phyloP scores from a whole-genome alignment of 2,888 invertebrate species.

The Sturmia bella region DNA sequence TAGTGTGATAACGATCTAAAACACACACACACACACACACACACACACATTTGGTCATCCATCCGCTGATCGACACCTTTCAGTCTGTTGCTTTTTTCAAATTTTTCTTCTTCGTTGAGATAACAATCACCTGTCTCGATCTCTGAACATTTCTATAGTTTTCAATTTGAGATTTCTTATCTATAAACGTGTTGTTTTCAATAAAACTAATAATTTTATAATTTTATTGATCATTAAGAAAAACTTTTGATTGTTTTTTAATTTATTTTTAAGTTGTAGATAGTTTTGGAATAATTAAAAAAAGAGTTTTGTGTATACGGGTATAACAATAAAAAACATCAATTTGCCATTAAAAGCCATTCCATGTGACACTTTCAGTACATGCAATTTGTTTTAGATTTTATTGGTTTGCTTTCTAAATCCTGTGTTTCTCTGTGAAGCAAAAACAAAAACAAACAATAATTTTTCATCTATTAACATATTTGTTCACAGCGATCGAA shows the following conservation, averaged over 20 bases:
- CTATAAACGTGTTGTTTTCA: background rate
- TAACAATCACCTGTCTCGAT: constrained; percentile 19
- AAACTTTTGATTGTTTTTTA: constrained; percentile 15
- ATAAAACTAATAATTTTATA: constrained; percentile 37
- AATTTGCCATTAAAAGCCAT: constrained; percentile 53
- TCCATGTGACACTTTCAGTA: constrained; percentile 44
- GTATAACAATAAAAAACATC: constrained; percentile 39
- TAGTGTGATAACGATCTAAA: constrained; percentile 4
- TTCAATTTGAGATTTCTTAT: constrained; percentile 4
- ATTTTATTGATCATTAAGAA: constrained; percentile 40
- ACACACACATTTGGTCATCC: background rate
- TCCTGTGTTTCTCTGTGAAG: constrained; percentile 8
- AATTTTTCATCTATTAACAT: constrained; percentile 6
- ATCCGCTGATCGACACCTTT: constrained; percentile 1
- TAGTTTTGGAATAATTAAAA: constrained; percentile 9
- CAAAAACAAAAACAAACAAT: background rate
- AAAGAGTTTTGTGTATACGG: background rate
- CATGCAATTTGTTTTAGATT: constrained; percentile 47
- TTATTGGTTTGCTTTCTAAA: constrained; percentile 39
- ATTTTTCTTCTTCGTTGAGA: background rate
- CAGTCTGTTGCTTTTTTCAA: constrained; percentile 4
- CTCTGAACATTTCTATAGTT: constrained; percentile 24
- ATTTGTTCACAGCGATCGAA: constrained; percentile 18
- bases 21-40: background rate
- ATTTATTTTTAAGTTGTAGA: constrained; percentile 30